These are phyloP conservation scores for Limnephilus auricula DNA, from an alignment of 2,888 invertebrate species.

Conservation along the genomic window DNA sequence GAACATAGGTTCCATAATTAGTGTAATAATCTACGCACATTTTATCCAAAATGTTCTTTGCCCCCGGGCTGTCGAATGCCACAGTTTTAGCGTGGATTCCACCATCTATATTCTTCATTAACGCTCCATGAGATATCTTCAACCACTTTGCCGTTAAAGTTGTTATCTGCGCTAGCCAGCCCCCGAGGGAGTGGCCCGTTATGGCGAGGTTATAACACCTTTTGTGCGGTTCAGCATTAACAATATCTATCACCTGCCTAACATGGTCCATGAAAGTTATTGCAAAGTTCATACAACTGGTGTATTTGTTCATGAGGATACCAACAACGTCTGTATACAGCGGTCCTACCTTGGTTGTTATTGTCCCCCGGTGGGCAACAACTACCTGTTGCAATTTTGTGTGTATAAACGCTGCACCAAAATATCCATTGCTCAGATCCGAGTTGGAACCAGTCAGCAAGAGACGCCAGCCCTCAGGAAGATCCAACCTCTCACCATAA, in stretches of 20 bases:
- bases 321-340: background rate
- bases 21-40: no score
- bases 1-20: no score
- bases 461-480: slow-evolving; percentile 19
- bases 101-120: no score
- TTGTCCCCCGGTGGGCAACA: slow-evolving; percentile 9
- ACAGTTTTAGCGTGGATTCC: no score
- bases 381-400: background rate
- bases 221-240: no score
- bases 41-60: no score
- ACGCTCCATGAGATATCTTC: no score
- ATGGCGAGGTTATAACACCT: no score
- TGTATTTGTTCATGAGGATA: background rate
- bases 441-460: background rate
- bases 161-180: background rate
- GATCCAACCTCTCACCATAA: background rate
- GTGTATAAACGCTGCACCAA: slow-evolving; percentile 7
- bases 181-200: no score
- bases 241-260: no score
- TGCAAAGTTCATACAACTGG: background rate
- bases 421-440: background rate
- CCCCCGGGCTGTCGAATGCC: no score
- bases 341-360: background rate
- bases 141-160: no score
- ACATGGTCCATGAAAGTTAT: background rate